Base-by-base conservation (phyloP, 2,888 invertebrate species). In the Pseudolycoriella hygida region DNA sequence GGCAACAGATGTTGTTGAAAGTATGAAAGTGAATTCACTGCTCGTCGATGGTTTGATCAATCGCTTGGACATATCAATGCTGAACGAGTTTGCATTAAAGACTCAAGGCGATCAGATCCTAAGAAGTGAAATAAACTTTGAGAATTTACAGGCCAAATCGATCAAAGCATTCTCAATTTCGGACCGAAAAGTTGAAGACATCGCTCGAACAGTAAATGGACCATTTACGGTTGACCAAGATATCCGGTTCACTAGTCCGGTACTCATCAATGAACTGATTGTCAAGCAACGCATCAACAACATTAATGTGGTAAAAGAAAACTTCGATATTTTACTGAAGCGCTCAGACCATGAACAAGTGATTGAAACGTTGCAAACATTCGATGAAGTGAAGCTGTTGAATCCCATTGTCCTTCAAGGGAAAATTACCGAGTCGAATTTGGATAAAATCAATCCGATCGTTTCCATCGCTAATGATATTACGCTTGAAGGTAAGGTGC, bases 41-140 rank as follows among this genome's bases (percentile, higher is more conserved):
- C 53, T 57, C 12, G 56, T 73, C 12, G 55, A 55, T 2, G 70
- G 68, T n/a, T 59, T 56, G 11, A 54, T 76, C 0, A 76, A 76
- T 54, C 61, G 63, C 10, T 54, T 68, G 3, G 58, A 60, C 45
- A 60, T 74, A 51, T 50, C 56, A 1, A 55, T 63, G 10, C 54
- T 76, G 20, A 48, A 66, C 18, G 58, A 67, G 44, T 62, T 67
- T 49, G 61, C 68, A 1, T 55, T 77, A 11, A 70, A 64, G 55
- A 64, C 60, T 17, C 51, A 51, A 2, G 72, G 69, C 2, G 54
- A 69, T 52, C 75, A 76, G 58, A 51, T 53, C 42, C 14, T 75
- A 3, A 63, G 58, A 20, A 52, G 56, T 3, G 43, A 53, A 2
- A 51, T 53, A 0, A 49, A 51, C 6, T 52, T 64, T 2, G 48